Percentiles rank a stretch among this genome's conserved stretches.
Conservation (phyloP, 2,113 vertebrate genomes). For the Leuciscus idus region DNA sequence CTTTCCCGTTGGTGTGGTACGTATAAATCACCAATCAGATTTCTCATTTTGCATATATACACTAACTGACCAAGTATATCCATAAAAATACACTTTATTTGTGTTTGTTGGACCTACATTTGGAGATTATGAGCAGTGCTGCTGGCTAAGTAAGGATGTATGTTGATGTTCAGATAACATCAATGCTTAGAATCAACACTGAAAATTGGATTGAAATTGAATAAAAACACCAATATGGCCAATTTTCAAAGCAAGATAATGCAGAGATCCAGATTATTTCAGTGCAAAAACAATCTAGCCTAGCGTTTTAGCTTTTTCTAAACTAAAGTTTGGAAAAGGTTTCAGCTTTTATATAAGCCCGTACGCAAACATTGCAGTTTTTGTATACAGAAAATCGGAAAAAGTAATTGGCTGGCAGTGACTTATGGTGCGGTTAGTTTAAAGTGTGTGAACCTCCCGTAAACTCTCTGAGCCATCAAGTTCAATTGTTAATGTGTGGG, state of each 20-base stretch:
- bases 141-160: background rate
- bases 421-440: conserved; percentile 19
- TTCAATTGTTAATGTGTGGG: conserved; percentile 43
- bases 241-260: background rate
- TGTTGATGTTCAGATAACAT: conserved; percentile 36
- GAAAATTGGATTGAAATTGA: background rate
- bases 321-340: background rate
- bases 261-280: background rate
- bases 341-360: background rate
- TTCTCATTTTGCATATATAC: conserved; percentile 12
- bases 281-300: background rate
- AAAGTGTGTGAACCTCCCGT: conserved; percentile 39
- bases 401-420: background rate
- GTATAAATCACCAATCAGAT: conserved; percentile 61
- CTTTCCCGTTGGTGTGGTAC: conserved; percentile 95
- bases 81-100: background rate
- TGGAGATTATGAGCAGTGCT: background rate
- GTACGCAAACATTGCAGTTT: background rate
- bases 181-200: conserved; percentile 1
- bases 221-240: background rate
- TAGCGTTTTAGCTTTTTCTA: background rate
- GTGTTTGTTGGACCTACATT: background rate
- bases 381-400: background rate
- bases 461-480: conserved; percentile 41
- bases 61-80: background rate